Base-by-base conservation (phyloP, 2,797 vertebrate genomes). In the Silurus aristotelis region DNA sequence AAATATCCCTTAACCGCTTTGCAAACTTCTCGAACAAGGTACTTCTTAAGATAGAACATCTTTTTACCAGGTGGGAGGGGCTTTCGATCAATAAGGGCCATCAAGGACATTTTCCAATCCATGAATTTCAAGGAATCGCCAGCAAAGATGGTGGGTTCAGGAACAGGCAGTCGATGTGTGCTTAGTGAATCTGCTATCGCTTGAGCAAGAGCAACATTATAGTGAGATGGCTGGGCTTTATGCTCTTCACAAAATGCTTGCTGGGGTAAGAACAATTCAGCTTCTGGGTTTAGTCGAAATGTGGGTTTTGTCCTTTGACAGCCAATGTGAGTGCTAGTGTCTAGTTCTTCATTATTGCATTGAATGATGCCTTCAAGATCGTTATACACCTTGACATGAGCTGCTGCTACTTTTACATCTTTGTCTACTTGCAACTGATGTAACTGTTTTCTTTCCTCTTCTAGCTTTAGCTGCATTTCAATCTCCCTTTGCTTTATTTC, bases 41-140 rank as follows among this genome's bases (percentile, higher is more conserved):
- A 31, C 31, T 31, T 31, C 31, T 31, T 31, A 31, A 31, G 31
- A 31, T 31, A 31, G 31, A 31, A 31, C 31, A 31, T 31, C 31
- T 31, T 31, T 2, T 31, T 2, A 31, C 31, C 31, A 31, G 31
- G 31, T 31, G 31, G 31, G 31, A 31, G 31, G 31, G 31, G 66
- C 43, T 87, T 79, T 15, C 20, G 22, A 14, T 68, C 85, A 43
- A 85, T 88, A 0, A 91, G 72, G 1, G 90, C 0, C 10, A 56
- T 86, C 10, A 89, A 90, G 1, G 31, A 31, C 31, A 31, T 31
- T 31, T 31, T 31, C 31, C 31, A 31, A 31, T 31, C 1, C 2
- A 31, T 31, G 31, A 31, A 31, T 31, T 31, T 31, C 31, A 31
- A 31, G 31, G 31, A 2, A 31, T 31, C 31, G 31, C 31, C 31